phyloP scores from a whole-genome alignment of 2,888 invertebrate species.

The Agrotis puta region DNA sequence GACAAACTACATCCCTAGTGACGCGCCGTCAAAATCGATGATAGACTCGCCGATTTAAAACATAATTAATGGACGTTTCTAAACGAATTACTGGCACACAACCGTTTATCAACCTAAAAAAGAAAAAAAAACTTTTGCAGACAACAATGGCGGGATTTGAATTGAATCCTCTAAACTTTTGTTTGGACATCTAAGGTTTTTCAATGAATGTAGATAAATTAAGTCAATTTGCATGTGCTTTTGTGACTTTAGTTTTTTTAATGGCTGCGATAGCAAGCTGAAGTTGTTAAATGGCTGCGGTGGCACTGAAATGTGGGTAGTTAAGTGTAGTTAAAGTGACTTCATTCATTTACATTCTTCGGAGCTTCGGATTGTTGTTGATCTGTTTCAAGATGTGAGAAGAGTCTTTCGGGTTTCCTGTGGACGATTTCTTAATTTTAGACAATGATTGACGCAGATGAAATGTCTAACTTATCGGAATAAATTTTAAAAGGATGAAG shows the following conservation, averaged over 20 bases:
- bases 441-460: too few relatives aligned
- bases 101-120: conserved; percentile 81
- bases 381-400: background rate
- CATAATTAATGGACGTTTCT: conserved; percentile 82
- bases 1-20: conserved; percentile 82
- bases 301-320: conserved; percentile 47
- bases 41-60: conserved; percentile 82
- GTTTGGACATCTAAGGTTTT: conserved; percentile 79
- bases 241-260: conserved; percentile 58
- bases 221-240: conserved; percentile 69
- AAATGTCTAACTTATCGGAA: too few relatives aligned
- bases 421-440: too few relatives aligned
- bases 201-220: conserved; percentile 71
- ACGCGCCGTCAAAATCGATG: conserved; percentile 83
- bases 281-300: conserved; percentile 57
- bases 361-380: background rate
- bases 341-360: conserved; percentile 23
- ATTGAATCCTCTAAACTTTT: conserved; percentile 84
- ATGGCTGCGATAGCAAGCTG: conserved; percentile 50
- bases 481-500: background rate
- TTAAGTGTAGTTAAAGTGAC: conserved; percentile 19
- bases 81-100: conserved; percentile 71
- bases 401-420: background rate
- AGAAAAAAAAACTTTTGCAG: conserved; percentile 80
- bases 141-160: conserved; percentile 88